A percentile compares a stretch with the other conserved stretches of the same genome.
Evolutionary conservation across 2,113 vertebrate genomes (phyloP).

Genomic region (Microcebus jonahi): DNA sequence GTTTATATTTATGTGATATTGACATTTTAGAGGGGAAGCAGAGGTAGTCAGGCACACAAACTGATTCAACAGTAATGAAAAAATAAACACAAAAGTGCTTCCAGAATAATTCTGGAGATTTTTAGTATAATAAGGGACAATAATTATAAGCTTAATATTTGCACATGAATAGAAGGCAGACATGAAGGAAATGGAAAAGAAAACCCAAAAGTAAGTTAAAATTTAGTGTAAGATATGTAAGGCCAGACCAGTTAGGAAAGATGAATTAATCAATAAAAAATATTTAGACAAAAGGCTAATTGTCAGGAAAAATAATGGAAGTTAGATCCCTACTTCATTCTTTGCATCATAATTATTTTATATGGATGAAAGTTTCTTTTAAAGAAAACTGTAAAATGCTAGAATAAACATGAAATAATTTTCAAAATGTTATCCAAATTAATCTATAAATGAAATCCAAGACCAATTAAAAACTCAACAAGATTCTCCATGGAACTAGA

Average conservation of each 20-base stretch:
- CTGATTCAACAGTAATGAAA: not conserved
- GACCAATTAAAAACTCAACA: not conserved
- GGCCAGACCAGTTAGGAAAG: not conserved
- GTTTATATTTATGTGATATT: not conserved
- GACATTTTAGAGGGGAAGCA: not conserved
- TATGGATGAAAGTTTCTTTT: not conserved
- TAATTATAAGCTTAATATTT: constrained; percentile 5
- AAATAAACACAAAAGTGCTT: not conserved
- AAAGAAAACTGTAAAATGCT: not conserved
- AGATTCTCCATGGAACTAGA: not conserved
- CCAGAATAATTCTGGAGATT: not conserved
- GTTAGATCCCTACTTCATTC: not conserved
- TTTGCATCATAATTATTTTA: not conserved
- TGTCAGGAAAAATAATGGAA: not conserved
- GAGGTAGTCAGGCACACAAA: not conserved
- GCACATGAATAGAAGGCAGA: not conserved
- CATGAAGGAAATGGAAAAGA: constrained; percentile 9
- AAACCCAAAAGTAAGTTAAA: not conserved
- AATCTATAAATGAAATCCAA: not conserved
- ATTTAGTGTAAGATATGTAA: not conserved
- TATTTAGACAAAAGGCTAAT: not conserved
- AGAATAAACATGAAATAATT: not conserved
- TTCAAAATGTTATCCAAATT: not conserved
- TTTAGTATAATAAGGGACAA: not conserved
- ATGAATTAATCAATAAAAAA: not conserved